Evolutionary conservation across 2,797 vertebrate genomes (phyloP).

Genomic region (Tokudaia muenninki): DNA sequence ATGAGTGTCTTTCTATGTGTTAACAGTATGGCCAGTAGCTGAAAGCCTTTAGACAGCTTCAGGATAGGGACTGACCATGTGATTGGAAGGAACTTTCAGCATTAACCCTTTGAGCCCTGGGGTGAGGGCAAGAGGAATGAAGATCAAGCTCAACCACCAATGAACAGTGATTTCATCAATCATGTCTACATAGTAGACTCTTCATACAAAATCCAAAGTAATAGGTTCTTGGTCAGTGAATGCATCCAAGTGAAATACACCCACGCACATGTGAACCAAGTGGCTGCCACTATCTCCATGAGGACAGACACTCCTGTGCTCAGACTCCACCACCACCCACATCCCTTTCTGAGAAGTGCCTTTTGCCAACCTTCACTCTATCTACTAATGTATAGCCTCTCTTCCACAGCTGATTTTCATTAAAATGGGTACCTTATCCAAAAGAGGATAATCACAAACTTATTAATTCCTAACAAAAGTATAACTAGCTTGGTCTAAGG

Average conservation of each 20-base stretch:
- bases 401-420: neutral
- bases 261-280: neutral
- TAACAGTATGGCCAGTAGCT: neutral
- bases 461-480: neutral
- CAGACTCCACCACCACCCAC: neutral
- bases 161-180: neutral
- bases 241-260: neutral
- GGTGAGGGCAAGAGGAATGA: neutral
- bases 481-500: neutral
- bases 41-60: neutral
- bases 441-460: neutral
- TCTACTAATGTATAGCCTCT: slow-evolving; percentile 10
- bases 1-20: neutral
- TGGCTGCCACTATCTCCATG: neutral
- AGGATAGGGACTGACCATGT: neutral
- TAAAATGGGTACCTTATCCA: neutral
- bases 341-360: neutral
- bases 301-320: neutral
- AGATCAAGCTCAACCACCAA: slow-evolving; percentile 2
- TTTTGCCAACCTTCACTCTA: slow-evolving; percentile 9
- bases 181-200: neutral
- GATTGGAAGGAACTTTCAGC: neutral
- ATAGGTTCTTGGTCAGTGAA: neutral
- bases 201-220: slow-evolving; percentile 16
- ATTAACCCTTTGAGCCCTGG: neutral